Percentiles rank a stretch among this genome's conserved stretches.
Evolutionary conservation across 2,888 invertebrate genomes (phyloP).

Genomic region (Beris morrisii): DNA sequence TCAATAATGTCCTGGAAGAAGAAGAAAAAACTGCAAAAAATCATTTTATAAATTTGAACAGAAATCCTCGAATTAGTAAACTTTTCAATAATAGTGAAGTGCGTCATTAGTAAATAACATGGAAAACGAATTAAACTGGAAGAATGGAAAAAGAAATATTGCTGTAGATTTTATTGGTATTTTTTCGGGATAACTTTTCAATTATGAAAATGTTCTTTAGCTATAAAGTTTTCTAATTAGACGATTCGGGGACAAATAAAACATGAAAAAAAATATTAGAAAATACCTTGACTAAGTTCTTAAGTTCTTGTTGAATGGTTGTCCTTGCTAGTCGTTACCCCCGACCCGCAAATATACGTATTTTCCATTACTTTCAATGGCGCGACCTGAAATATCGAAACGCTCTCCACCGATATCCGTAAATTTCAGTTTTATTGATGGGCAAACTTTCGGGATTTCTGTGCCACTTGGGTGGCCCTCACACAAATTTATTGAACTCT

Average conservation of each 20-base stretch:
- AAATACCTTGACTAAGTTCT: background rate
- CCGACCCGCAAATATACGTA: slow-evolving; percentile 7
- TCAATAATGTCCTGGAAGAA: too few relatives aligned
- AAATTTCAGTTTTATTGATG: slow-evolving; percentile 33
- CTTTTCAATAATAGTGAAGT: too few relatives aligned
- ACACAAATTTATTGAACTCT: slow-evolving; percentile 7
- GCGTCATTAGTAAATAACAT: background rate
- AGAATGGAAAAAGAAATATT: slow-evolving; percentile 2
- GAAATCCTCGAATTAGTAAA: too few relatives aligned
- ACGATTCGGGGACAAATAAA: slow-evolving; percentile 14
- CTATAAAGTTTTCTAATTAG: slow-evolving; percentile 24
- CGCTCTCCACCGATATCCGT: slow-evolving; percentile 15
- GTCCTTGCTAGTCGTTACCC: background rate
- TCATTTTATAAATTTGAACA: too few relatives aligned
- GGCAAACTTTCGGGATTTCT: slow-evolving; percentile 28
- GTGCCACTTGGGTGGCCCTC: background rate
- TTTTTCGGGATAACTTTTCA: slow-evolving; percentile 27
- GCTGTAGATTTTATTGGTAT: too few relatives aligned
- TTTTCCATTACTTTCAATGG: background rate
- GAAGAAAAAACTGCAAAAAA: too few relatives aligned
- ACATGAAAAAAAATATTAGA: slow-evolving; percentile 24
- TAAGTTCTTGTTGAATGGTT: slow-evolving; percentile 24
- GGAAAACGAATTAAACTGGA: slow-evolving; percentile 5
- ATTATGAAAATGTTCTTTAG: slow-evolving; percentile 33
- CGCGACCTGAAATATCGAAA: background rate